Percentiles rank a stretch among this genome's conserved stretches.
These are phyloP conservation scores for Diorhabda carinulata DNA, from an alignment of 1,140 invertebrate species.

Conservation along the genomic window DNA sequence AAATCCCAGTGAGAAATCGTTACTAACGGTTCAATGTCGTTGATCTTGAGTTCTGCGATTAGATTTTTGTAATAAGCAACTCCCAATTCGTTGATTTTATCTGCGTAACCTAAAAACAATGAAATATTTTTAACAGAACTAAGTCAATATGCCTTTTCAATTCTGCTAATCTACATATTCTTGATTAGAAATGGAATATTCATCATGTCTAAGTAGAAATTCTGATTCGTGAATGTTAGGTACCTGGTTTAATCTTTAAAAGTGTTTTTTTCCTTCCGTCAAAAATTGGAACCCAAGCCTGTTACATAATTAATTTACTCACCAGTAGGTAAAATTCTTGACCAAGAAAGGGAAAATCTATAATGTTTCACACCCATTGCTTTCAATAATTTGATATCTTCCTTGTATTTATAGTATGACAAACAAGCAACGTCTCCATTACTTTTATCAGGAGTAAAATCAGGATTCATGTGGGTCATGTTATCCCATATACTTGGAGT, in stretches of 20 bases:
- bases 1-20: conserved; percentile 44
- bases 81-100: conserved; percentile 56
- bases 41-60: conserved; percentile 55
- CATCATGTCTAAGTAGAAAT: no score
- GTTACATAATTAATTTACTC: not conserved
- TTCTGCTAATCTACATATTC: no score
- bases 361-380: not conserved
- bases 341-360: conserved; percentile 10
- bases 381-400: conserved; percentile 11
- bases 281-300: no score
- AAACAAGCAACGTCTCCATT: not conserved
- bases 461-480: not conserved
- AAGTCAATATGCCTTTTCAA: no score
- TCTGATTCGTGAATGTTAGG: no score
- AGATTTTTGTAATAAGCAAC: conserved; percentile 62
- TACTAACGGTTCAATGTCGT: conserved; percentile 61
- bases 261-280: no score
- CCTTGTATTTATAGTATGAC: conserved; percentile 14
- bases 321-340: conserved; percentile 12
- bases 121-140: no score
- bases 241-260: no score
- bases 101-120: conserved; percentile 26
- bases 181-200: no score
- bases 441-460: not conserved
- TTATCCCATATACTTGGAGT: conserved; percentile 3